These are phyloP conservation scores for Trachelus stipa DNA, from an alignment of 2,888 invertebrate species.

Conservation along the genomic window DNA sequence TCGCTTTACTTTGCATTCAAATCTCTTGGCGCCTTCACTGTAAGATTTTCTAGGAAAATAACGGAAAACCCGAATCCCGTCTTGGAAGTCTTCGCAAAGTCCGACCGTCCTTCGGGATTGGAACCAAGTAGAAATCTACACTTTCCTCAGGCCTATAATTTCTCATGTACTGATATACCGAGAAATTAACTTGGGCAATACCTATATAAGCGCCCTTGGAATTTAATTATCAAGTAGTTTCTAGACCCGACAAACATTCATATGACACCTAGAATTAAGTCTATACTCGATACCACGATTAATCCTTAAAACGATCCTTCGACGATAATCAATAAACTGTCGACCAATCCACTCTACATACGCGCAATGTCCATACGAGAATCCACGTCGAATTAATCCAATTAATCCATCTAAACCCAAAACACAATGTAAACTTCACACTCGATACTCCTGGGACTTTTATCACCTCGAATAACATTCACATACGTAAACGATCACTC, in stretches of 20 bases:
- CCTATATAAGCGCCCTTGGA: not conserved
- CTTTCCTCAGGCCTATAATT: not conserved
- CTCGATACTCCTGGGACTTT: not conserved
- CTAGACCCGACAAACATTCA: not conserved
- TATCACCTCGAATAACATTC: not conserved
- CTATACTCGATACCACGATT: not conserved
- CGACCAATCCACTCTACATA: not conserved
- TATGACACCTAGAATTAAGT: not conserved
- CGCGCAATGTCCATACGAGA: not conserved
- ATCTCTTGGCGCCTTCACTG: constrained; percentile 49
- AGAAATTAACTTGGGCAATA: not conserved
- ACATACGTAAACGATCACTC: not conserved
- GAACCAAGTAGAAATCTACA: not conserved
- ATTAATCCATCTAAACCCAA: not conserved
- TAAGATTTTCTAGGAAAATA: constrained; percentile 1
- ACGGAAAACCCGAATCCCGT: not conserved
- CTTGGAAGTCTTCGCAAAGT: not conserved
- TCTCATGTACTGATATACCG: not conserved
- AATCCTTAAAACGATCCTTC: not conserved
- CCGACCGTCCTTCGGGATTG: not conserved
- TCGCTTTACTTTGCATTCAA: constrained; percentile 66
- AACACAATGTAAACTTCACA: not conserved
- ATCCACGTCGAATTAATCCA: not conserved
- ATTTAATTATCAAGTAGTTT: not conserved
- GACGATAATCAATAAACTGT: not conserved